Evolutionary conservation across 2,797 vertebrate species (phyloP), one percentile per base, ranked within the genome.

Genomic region (Nannoperca australis): DNA sequence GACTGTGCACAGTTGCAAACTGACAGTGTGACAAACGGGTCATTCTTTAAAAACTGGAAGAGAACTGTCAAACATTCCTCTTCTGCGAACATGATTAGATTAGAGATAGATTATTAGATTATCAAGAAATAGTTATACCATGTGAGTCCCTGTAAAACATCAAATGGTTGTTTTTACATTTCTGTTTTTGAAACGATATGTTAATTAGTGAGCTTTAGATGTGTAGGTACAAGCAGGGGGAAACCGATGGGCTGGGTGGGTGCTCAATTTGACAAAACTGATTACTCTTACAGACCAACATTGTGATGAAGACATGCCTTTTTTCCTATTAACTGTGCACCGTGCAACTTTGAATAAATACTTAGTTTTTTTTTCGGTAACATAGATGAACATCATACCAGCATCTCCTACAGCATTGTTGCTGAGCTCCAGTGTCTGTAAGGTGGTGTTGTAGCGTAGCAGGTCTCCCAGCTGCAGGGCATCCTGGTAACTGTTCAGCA

Each of bases 401-500:
- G 87, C 70, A 68, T 96, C 94, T 34, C 85, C 91, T 13, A 95
- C 61, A 3, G 36, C 22, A 40, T 96, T 96, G 86, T 94, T 80
- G 83, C 92, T 94, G 10, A 96, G 89, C 76, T 95, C 92, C 84
- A 96, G 89, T 1, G 77, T 91, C 62, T 82, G 81, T 32, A 96
- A 81, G 14, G 91, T 87, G 74, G 20, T 49, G 91, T 96, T 96
- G 85, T 90, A 93, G 62, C 86, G 88, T 4, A 96, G 90, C 15
- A 96, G 89, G 36, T 95, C 95, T 51, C 93, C 92, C 1, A 96
- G 79, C 73, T 96, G 93, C 88, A 96, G 88, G 54, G 95, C 89
- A 12, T 96, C 95, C 87, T 96, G 95, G 90, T 92, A 94, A 75
- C 95, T 90, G 88, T 95, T 96, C 63, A 96, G 89, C 40, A 84